phyloP scores from a whole-genome alignment of 2,113 vertebrate genomes.

The Hydrolagus affinis region DNA sequence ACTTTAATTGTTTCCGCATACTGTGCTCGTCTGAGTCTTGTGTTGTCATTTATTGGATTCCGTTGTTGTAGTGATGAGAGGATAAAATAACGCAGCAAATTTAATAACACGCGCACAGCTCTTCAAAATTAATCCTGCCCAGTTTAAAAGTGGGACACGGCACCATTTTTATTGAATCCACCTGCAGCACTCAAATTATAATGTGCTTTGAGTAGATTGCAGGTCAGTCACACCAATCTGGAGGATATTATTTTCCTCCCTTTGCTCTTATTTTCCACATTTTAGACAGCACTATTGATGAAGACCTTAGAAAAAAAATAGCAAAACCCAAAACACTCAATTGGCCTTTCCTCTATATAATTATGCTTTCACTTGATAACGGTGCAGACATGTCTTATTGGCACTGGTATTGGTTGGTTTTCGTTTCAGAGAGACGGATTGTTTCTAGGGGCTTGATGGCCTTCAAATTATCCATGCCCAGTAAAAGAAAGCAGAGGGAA shows the following conservation, averaged over 20 bases:
- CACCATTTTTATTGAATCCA: slow-evolving; percentile 48
- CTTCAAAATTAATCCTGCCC: slow-evolving; percentile 47
- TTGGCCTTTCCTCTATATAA: slow-evolving; percentile 55
- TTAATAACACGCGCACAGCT: slow-evolving; percentile 38
- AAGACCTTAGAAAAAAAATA: slow-evolving; percentile 56
- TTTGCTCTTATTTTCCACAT: slow-evolving; percentile 43
- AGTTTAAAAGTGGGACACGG: slow-evolving; percentile 49
- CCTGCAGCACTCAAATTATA: slow-evolving; percentile 46
- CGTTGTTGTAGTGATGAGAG: neutral
- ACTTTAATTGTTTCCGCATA: slow-evolving; percentile 4
- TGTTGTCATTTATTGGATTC: slow-evolving; percentile 18
- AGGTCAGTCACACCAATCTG: slow-evolving; percentile 47
- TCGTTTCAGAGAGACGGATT: slow-evolving; percentile 55
- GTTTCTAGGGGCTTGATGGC: slow-evolving; percentile 58
- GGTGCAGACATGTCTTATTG: slow-evolving; percentile 54
- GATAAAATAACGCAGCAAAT: slow-evolving; percentile 21
- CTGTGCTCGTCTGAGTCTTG: neutral
- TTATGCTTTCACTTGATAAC: slow-evolving; percentile 54
- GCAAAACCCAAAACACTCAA: slow-evolving; percentile 46
- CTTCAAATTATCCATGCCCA: slow-evolving; percentile 59
- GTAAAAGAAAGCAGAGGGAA: slow-evolving; percentile 57
- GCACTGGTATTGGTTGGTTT: slow-evolving; percentile 50
- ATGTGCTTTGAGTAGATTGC: slow-evolving; percentile 46
- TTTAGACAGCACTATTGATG: slow-evolving; percentile 51
- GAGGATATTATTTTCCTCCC: slow-evolving; percentile 40